Evolutionary conservation across 2,113 vertebrate genomes (phyloP), one percentile per base, ranked within the genome.

Genomic region (Phycodurus eques): DNA sequence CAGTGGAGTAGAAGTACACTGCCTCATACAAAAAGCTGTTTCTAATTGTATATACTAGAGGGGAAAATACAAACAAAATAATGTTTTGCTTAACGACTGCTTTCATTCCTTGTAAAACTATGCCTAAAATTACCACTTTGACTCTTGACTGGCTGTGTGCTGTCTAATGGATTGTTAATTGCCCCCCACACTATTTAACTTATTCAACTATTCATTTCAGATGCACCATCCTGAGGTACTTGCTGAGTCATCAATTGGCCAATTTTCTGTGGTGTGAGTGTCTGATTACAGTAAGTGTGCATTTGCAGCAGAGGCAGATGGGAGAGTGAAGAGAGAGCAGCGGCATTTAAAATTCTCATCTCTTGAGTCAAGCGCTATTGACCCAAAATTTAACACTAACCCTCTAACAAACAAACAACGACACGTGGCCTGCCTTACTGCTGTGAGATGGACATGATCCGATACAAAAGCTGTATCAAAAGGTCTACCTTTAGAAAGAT

Each of bases 341-440:
- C 63, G 20, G 72, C 53, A 83, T 72, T 79, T 87, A 73, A 15
- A 65, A 84, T 85, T 83, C 46, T 4, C 71, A 63, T 85, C 66
- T 68, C 63, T 33, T 66, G 71, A 59, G 81, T 66, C 65, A 72
- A 60, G 46, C 7, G 3, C 1, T 75, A 89, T 89, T 5, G 88
- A 90, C 88, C 74, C 0, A 15, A 49, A 74, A 74, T 72, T 46
- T 64, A 78, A 78, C 33, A 39, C 51, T 60, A 62, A 5, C 56
- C 19, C 65, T 19, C 39, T 44, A 22, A 65, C 1, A 9, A 22
- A 67, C 15, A 67, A 27, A 33, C 66, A 53, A 20, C 19, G 44
- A 35, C 44, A 65, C 57, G 39, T 33, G 9, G 2, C 20, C 15
- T 22, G 22, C 9, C 31, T 53, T 63, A 53, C 43, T 8, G 14